Evolutionary conservation across 2,113 vertebrate genomes (phyloP).

Genomic region (Takifugu flavidus): DNA sequence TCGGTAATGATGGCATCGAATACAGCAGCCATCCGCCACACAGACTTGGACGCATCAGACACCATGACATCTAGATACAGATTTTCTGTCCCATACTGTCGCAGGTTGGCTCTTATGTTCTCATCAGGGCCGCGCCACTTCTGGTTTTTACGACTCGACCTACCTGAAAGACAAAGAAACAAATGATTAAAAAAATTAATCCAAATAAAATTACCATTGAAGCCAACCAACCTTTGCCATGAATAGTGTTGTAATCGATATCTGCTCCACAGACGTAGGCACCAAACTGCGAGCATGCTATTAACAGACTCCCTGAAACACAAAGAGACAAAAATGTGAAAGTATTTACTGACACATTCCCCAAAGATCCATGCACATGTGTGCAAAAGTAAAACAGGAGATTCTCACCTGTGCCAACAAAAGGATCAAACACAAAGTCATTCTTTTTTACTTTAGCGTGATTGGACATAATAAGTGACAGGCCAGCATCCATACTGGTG

Average conservation of each 20-base stretch:
- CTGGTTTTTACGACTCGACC: constrained; percentile 93
- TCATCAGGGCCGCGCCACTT: constrained; percentile 98
- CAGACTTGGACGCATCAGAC: constrained; percentile 87
- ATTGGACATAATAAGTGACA: constrained; percentile 97
- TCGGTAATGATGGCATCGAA: constrained; percentile 95
- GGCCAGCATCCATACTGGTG: constrained; percentile 96
- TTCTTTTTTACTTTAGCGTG: constrained; percentile 90
- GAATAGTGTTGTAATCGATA: constrained; percentile 96
- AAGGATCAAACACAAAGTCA: constrained; percentile 93
- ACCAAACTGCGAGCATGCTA: constrained; percentile 93
- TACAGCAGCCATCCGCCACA: constrained; percentile 83
- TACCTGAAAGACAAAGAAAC: constrained; percentile 72
- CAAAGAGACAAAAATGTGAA: constrained; percentile 5
- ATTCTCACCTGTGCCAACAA: constrained; percentile 93
- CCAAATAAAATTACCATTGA: neutral
- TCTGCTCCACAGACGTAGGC: constrained; percentile 94
- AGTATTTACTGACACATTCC: neutral
- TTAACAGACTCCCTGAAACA: constrained; percentile 86
- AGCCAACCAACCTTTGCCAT: constrained; percentile 83
- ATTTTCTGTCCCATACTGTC: constrained; percentile 89
- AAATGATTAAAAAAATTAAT: neutral
- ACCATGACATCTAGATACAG: constrained; percentile 89
- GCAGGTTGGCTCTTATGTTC: constrained; percentile 93
- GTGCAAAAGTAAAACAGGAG: neutral
- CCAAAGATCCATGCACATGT: no score